Percentiles rank a stretch among this genome's conserved stretches.
Conservation (phyloP, 64 coral and sea anemone species). For the Actinia tenebrosa region DNA sequence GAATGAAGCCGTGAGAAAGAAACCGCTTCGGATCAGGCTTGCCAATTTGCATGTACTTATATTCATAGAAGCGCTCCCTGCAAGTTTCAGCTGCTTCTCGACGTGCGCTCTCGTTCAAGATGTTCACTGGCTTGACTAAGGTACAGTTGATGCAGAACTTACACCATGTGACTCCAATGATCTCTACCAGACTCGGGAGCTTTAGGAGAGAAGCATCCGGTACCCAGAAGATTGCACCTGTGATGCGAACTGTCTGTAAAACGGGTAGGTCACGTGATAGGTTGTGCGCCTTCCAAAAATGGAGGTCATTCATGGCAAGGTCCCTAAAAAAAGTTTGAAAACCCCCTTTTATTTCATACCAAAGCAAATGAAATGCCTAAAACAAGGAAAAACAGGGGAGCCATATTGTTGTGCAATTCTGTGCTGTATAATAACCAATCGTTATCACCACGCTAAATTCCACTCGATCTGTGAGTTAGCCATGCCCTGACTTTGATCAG, state of each 20-base stretch:
- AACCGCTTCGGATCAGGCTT: conserved; percentile 42
- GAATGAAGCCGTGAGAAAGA: conserved; percentile 59
- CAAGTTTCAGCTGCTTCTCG: conserved; percentile 42
- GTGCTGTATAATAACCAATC: not conserved
- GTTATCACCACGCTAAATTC: not conserved
- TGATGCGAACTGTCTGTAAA: conserved; percentile 58
- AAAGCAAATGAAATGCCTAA: too few species aligned
- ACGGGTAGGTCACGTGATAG: conserved; percentile 26
- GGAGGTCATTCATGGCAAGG: conserved; percentile 43
- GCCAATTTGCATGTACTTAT: conserved; percentile 39
- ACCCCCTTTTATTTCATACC: not conserved
- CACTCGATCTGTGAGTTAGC: not conserved
- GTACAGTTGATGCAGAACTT: conserved; percentile 71
- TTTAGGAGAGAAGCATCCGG: conserved; percentile 52
- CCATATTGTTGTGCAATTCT: too few species aligned
- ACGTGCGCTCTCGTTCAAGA: conserved; percentile 27
- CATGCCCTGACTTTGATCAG: too few species aligned
- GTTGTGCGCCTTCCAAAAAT: conserved; percentile 47
- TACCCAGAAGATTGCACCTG: conserved; percentile 49
- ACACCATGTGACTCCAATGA: conserved; percentile 74
- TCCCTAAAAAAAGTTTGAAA: conserved; percentile 25
- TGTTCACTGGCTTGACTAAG: conserved; percentile 40
- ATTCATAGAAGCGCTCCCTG: conserved; percentile 25
- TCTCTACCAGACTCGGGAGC: conserved; percentile 50
- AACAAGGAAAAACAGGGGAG: too few species aligned